Evolutionary conservation across 2,888 invertebrate species (phyloP), one percentile per base, ranked within the genome.

Genomic region (Lasioglossum vierecki): DNA sequence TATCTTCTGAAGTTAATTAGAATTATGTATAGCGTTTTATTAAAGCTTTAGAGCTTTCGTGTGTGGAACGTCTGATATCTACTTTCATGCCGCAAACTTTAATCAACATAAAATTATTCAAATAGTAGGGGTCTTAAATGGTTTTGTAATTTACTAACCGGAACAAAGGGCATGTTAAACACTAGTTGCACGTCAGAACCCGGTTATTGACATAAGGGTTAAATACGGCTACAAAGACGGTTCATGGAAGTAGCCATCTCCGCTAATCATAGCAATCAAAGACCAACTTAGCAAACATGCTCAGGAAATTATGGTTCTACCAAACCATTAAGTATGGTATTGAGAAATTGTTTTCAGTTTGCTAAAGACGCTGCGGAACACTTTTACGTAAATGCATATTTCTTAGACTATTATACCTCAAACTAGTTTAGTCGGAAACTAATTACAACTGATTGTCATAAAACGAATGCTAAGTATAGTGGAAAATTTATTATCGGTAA

Each of bases 231-330:
- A 15, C 26, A 63, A 63, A 63, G 60, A 63, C 26, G 26, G 60
- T 26, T 30, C 15, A 26, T 63, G 60, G 60, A 63, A 63, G 60
- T 30, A 15, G 60, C 60, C 26, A 63, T 63, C 30, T 30, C 26
- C 60, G 60, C 60, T 63, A 15, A 63, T 63, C 60, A 63, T 63
- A 63, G 60, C 60, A 63, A 63, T 63, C 60, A 26, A 63, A 63
- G 6, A 63, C 30, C 5, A 63, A 63, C 13, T 63, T 63, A 63
- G 60, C 26, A 30, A 63, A 63, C 60, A 30, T 63, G 60, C 60
- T 1, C 60, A 30, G 5, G 26, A 63, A 63, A 63, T 63, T 63
- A 63, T 63, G 26, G 60, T 1, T 63, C 60, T 63, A 26, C 26
- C 26, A 26, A 15, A 26, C 13, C 15, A n/a, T 63, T 26, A n/a